phyloP scores from a whole-genome alignment of 2,113 vertebrate species.

The Ailurus styani region DNA sequence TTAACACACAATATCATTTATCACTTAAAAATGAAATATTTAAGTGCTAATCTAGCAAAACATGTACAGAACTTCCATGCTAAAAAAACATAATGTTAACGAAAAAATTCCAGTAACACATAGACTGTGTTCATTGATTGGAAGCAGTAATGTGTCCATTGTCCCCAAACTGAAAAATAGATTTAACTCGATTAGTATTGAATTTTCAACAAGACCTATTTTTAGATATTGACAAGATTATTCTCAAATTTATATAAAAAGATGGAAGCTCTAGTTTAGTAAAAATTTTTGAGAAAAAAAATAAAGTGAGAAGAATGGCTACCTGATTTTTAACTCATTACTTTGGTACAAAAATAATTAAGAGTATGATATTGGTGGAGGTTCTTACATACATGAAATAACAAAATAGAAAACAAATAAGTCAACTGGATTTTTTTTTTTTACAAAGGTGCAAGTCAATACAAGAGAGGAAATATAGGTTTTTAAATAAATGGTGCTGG shows the following conservation, averaged over 20 bases:
- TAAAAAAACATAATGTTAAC: neutral
- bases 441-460: neutral
- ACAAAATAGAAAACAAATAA: neutral
- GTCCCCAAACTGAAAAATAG: neutral
- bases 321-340: neutral
- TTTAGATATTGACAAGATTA: neutral
- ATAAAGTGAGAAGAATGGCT: neutral
- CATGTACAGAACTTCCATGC: neutral
- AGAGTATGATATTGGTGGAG: neutral
- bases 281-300: neutral
- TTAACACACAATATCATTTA: neutral
- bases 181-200: neutral
- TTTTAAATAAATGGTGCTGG: neutral
- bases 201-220: neutral
- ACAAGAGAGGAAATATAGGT: neutral
- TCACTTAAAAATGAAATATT: neutral
- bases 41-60: neutral
- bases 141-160: neutral
- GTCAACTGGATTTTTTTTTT: neutral
- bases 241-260: neutral
- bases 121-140: neutral
- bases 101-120: neutral
- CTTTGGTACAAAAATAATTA: neutral
- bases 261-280: neutral
- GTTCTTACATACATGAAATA: neutral